phyloP scores from a whole-genome alignment of 2,113 vertebrate species.

The Calidris pugnax region DNA sequence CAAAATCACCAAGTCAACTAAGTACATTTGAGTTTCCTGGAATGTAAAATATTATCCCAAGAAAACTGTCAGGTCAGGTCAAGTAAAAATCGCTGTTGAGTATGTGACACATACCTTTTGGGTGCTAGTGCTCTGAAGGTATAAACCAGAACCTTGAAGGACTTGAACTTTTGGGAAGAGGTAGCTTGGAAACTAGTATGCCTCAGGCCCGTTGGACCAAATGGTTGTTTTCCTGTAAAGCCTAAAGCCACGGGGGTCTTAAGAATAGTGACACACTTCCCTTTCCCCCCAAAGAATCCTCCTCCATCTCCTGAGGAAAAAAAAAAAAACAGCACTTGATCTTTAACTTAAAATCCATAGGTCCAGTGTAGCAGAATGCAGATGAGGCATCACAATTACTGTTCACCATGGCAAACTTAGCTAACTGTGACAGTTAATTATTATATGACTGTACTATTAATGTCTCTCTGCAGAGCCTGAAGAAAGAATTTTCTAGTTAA shows the following conservation, averaged over 20 bases:
- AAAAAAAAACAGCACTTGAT: background rate
- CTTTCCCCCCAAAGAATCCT: accelerated
- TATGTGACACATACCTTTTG: background rate
- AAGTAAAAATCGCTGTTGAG: background rate
- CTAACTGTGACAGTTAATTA: background rate
- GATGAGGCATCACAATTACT: background rate
- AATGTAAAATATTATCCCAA: background rate
- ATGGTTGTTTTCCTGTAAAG: background rate
- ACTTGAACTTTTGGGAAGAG: background rate
- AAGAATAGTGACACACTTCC: background rate
- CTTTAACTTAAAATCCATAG: background rate
- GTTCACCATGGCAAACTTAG: background rate
- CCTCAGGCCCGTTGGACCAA: background rate
- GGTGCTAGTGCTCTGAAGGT: background rate
- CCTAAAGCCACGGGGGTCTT: background rate
- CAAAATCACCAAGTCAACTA: background rate
- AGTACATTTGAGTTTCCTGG: background rate
- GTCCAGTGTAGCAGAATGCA: background rate
- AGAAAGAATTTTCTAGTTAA: background rate
- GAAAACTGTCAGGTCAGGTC: background rate
- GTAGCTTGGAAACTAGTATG: background rate
- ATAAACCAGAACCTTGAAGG: background rate
- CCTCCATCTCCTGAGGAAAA: background rate
- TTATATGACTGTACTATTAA: background rate
- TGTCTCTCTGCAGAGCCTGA: background rate